Conservation (phyloP, 64 coral and sea anemone species). For the Pachyseris speciosa region DNA sequence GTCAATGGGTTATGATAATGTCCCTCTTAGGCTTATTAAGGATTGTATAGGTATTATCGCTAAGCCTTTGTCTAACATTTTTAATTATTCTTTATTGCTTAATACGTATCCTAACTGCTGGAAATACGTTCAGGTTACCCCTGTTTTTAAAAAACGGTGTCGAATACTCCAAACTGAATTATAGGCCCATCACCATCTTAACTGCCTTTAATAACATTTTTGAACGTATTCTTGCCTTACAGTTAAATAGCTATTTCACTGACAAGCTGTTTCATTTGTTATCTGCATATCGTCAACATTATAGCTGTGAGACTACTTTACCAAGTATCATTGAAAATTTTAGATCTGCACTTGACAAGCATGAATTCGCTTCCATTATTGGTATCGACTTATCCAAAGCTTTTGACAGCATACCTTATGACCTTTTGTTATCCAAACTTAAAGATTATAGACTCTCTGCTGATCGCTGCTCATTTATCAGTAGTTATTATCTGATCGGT, state of each 20-base stretch:
- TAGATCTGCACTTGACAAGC: slow-evolving; percentile 39
- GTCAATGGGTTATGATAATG: slow-evolving; percentile 2
- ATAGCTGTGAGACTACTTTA: slow-evolving; percentile 61
- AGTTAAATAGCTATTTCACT: slow-evolving; percentile 51
- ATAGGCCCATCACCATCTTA: slow-evolving; percentile 46
- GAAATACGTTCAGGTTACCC: slow-evolving; percentile 44
- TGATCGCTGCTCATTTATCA: slow-evolving; percentile 31
- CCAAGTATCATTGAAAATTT: slow-evolving; percentile 47
- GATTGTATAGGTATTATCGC: slow-evolving; percentile 40
- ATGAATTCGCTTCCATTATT: slow-evolving; percentile 38
- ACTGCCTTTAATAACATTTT: slow-evolving; percentile 48
- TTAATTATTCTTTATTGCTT: slow-evolving; percentile 52
- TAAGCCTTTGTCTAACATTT: slow-evolving; percentile 36
- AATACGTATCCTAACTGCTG: slow-evolving; percentile 24
- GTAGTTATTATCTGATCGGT: slow-evolving; percentile 61
- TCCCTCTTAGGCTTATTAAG: slow-evolving; percentile 39
- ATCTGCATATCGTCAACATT: slow-evolving; percentile 52
- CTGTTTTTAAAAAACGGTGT: slow-evolving; percentile 43
- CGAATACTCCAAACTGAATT: slow-evolving; percentile 50
- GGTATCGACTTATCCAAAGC: slow-evolving; percentile 54
- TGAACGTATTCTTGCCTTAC: slow-evolving; percentile 48
- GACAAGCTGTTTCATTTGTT: slow-evolving; percentile 39
- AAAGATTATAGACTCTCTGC: slow-evolving; percentile 56
- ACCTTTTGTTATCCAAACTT: slow-evolving; percentile 57
- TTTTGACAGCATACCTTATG: slow-evolving; percentile 61